phyloP scores from a whole-genome alignment of 2,113 vertebrate species.

The Mellivora capensis region DNA sequence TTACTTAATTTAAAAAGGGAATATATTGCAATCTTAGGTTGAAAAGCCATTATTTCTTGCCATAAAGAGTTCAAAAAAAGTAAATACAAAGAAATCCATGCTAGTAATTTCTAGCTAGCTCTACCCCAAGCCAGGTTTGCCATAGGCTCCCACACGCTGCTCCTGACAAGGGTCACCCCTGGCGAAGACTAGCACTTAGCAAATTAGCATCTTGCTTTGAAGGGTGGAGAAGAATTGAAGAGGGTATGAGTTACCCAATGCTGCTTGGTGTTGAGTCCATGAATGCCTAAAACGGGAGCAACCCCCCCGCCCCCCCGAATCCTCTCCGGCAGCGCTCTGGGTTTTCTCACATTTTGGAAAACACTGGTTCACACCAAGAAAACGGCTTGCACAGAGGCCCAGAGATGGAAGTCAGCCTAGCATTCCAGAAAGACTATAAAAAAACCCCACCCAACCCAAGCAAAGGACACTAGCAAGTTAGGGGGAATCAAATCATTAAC shows the following conservation, averaged over 20 bases:
- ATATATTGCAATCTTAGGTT: neutral
- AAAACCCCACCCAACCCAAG: neutral
- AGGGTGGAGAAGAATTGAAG: neutral
- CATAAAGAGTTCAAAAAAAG: neutral
- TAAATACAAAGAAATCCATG: neutral
- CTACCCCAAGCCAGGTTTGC: neutral
- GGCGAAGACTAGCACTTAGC: neutral
- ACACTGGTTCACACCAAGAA: neutral
- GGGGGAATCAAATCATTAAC: no score
- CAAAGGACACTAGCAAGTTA: no score
- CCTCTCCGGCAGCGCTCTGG: no score
- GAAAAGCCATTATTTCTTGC: neutral
- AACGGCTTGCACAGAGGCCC: neutral
- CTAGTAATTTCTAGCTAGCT: neutral
- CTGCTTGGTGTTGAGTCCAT: neutral
- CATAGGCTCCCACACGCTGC: neutral
- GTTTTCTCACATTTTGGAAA: neutral
- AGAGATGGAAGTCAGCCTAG: neutral
- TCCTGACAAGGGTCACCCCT: neutral
- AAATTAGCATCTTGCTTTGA: neutral
- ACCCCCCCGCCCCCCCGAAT: no score
- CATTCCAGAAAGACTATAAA: neutral
- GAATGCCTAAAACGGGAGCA: rapidly evolving
- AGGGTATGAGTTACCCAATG: rapidly evolving
- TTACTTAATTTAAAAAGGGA: neutral